Conservation (phyloP, 2,113 vertebrate genomes). For the Rhadina sibilatrix region DNA sequence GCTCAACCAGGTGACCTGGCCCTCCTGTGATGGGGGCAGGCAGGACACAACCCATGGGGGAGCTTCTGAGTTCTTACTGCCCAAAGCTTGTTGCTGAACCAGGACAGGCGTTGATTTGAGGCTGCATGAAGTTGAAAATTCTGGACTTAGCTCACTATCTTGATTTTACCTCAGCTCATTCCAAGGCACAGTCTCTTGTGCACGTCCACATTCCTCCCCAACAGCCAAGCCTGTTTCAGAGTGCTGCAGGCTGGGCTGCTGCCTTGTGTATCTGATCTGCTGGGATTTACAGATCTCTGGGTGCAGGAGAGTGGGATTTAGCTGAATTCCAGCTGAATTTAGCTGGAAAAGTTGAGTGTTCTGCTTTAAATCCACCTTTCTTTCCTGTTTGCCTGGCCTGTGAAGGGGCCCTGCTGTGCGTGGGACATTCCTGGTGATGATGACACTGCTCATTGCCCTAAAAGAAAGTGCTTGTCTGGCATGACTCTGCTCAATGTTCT, state of each 20-base stretch:
- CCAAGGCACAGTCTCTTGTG: background rate
- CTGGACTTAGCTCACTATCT: rapidly evolving
- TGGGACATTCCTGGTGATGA: background rate
- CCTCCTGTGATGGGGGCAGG: background rate
- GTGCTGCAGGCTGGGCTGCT: background rate
- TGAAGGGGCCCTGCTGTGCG: background rate
- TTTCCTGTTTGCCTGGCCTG: background rate
- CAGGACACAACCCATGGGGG: background rate
- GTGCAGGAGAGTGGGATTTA: background rate
- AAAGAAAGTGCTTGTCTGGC: background rate
- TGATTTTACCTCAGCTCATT: background rate
- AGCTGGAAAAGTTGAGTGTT: background rate
- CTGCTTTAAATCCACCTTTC: background rate
- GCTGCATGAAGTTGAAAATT: background rate
- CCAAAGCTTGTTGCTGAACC: background rate
- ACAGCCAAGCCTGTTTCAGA: rapidly evolving
- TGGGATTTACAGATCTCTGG: background rate
- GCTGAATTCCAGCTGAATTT: background rate
- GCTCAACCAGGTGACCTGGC: background rate
- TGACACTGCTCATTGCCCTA: background rate
- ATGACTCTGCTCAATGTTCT: background rate
- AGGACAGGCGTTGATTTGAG: background rate
- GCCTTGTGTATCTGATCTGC: background rate
- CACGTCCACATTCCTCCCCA: rapidly evolving
- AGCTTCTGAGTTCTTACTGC: background rate